Evolutionary conservation across 2,888 invertebrate species (phyloP).

Genomic region (Galeruca laticollis): DNA sequence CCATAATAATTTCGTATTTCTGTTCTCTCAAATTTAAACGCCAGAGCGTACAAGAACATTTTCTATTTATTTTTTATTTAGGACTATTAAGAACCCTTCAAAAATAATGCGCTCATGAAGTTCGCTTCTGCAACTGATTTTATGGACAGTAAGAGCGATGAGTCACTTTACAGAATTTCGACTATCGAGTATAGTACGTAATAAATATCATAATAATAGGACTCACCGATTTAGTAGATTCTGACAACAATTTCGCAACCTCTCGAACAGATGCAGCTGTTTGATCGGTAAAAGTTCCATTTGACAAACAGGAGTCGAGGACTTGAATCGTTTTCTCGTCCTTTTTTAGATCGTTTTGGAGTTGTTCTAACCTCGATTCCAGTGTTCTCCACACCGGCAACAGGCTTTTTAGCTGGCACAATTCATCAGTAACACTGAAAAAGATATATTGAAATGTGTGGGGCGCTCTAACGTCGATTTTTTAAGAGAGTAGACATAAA

Average conservation of each 20-base stretch:
- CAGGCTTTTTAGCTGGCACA: slow-evolving; percentile 79
- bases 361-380: slow-evolving; percentile 80
- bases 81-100: too few relatives aligned
- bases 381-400: slow-evolving; percentile 82
- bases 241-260: slow-evolving; percentile 72
- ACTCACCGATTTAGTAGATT: slow-evolving; percentile 63
- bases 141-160: too few relatives aligned
- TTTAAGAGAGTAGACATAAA: background rate
- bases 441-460: slow-evolving; percentile 37
- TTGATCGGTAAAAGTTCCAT: slow-evolving; percentile 66
- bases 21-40: too few relatives aligned
- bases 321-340: slow-evolving; percentile 74
- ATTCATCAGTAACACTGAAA: slow-evolving; percentile 78
- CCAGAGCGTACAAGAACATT: too few relatives aligned
- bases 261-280: slow-evolving; percentile 71
- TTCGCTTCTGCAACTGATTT: too few relatives aligned
- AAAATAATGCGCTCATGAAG: too few relatives aligned
- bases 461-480: background rate
- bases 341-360: slow-evolving; percentile 80
- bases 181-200: too few relatives aligned
- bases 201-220: background rate
- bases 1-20: too few relatives aligned
- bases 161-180: too few relatives aligned
- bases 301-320: slow-evolving; percentile 67
- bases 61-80: too few relatives aligned